Conservation (phyloP, 2,888 invertebrate genomes). For the Watsonalla binaria region DNA sequence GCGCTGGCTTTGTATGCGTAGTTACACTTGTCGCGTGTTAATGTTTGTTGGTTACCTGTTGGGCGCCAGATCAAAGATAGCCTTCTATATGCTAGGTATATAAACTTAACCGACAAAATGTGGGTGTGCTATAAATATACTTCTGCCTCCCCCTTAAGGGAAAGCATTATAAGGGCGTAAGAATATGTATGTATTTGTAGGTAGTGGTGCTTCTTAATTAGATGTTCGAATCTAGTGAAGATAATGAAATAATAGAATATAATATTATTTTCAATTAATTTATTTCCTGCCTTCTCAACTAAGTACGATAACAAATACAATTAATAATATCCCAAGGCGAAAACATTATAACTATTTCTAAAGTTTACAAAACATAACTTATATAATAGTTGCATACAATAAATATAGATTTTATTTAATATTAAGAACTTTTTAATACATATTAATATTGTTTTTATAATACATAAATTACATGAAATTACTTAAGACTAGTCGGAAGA, state of each 20-base stretch:
- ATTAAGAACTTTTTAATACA: slow-evolving; percentile 35
- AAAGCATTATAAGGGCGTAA: too few relatives aligned
- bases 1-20: too few relatives aligned
- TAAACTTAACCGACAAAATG: too few relatives aligned
- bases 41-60: too few relatives aligned
- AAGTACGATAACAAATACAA: slow-evolving; percentile 53
- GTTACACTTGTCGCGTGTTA: too few relatives aligned
- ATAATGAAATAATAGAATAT: slow-evolving; percentile 9
- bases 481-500: slow-evolving; percentile 69
- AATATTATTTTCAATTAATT: slow-evolving; percentile 38
- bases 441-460: slow-evolving; percentile 31
- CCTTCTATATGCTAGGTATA: too few relatives aligned
- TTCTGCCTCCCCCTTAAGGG: too few relatives aligned
- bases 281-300: slow-evolving; percentile 51
- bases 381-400: slow-evolving; percentile 42
- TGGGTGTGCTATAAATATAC: too few relatives aligned
- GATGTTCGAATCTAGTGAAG: not conserved
- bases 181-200: too few relatives aligned
- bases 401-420: slow-evolving; percentile 49
- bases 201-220: too few relatives aligned
- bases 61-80: too few relatives aligned
- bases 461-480: slow-evolving; percentile 28
- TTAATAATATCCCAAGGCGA: slow-evolving; percentile 53
- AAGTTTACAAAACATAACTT: slow-evolving; percentile 24
- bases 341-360: slow-evolving; percentile 45